Conservation (phyloP, 53 echinoderm and acorn worm genomes). For the Astropecten irregularis region DNA sequence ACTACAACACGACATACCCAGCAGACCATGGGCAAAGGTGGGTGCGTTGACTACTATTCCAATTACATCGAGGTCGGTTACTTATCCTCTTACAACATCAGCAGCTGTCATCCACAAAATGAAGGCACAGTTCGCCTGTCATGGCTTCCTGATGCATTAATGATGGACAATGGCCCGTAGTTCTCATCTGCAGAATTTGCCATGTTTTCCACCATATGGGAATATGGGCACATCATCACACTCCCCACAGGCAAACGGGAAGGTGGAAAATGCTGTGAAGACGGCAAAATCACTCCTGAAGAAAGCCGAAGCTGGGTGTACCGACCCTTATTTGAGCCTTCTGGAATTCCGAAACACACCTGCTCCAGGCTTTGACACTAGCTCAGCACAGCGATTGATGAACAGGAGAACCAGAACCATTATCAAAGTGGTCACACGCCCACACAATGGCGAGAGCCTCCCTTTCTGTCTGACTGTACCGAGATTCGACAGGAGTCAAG, state of each 20-base stretch:
- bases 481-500: slow-evolving; percentile 48
- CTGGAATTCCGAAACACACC: slow-evolving; percentile 64
- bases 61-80: too few species aligned
- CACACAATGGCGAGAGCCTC: slow-evolving; percentile 57
- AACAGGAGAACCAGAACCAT: too few species aligned
- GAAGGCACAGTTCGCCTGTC: slow-evolving; percentile 65
- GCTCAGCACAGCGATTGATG: too few species aligned
- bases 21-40: too few species aligned
- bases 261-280: slow-evolving; percentile 62
- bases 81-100: too few species aligned
- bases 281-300: slow-evolving; percentile 55
- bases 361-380: too few species aligned
- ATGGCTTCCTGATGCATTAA: slow-evolving; percentile 62
- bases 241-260: slow-evolving; percentile 60
- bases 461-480: slow-evolving; percentile 52
- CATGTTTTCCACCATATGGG: too few species aligned
- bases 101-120: slow-evolving; percentile 55
- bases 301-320: slow-evolving; percentile 55
- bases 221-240: slow-evolving; percentile 62
- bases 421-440: slow-evolving; percentile 49
- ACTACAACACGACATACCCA: too few species aligned
- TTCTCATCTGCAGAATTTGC: slow-evolving; percentile 49
- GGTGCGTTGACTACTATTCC: too few species aligned
- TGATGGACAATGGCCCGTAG: too few species aligned
- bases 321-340: too few species aligned